Evolutionary conservation across 1,140 invertebrate species (phyloP).

Genomic region (Phymastichus coffea): DNA sequence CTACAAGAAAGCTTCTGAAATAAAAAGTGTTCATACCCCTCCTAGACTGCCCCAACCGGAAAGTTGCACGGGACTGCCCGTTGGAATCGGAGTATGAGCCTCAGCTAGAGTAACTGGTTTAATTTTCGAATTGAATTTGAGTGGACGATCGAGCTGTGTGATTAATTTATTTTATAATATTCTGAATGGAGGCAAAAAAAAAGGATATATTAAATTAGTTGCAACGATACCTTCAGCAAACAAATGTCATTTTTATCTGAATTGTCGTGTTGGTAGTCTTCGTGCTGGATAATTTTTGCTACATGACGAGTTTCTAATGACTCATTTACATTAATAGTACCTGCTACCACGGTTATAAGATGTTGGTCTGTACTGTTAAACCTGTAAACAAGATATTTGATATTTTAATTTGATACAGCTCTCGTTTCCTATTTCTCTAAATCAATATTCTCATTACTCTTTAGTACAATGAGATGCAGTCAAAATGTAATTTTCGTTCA

Average conservation of each 20-base stretch:
- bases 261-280: background rate
- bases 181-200: too few species aligned
- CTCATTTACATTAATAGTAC: background rate
- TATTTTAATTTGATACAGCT: background rate
- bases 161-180: too few species aligned
- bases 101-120: background rate
- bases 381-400: background rate
- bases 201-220: too few species aligned
- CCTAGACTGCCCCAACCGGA: background rate
- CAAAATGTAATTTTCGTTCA: constrained; percentile 12
- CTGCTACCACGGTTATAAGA: background rate
- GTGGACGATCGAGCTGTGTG: background rate
- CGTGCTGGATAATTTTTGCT: background rate
- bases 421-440: too few species aligned
- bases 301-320: background rate
- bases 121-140: background rate
- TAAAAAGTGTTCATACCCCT: background rate
- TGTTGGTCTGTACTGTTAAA: background rate
- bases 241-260: background rate
- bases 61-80: background rate
- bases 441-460: background rate
- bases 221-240: background rate
- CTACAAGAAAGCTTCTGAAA: too few species aligned
- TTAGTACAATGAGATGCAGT: constrained; percentile 9
- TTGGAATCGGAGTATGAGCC: background rate